Base-by-base conservation (phyloP, 2,113 vertebrate species). In the Rhipidura dahli region DNA sequence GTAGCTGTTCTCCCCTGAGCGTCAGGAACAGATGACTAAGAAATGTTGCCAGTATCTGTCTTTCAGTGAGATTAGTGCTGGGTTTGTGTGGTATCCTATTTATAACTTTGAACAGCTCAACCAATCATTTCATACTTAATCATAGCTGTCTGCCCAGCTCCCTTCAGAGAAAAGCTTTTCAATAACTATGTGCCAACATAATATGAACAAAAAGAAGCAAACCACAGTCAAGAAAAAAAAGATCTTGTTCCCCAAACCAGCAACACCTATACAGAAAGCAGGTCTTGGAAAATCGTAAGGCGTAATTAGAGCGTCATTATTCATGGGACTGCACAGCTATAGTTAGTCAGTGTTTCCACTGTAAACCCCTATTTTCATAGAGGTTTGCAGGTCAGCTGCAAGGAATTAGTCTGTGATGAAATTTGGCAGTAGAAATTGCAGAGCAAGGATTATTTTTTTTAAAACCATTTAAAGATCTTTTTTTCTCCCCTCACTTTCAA, bases 81-180 rank as follows among this genome's bases (percentile, higher is more conserved):
- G 93, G 95, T 95, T 94, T 97, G 91, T 97, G 96, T 94, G 95
- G 94, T 94, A 85, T 92, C 87, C 96, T 97, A 97, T 97, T 97
- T 97, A 96, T 96, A 97, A 89, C 97, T 95, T 91, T 89, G 92
- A 97, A 97, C 95, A 95, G 90, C 87, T 97, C 95, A 94, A 94
- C 96, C 96, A 94, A 92, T 96, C 96, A 96, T 94, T 96, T 90
- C 93, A 85, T 95, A 97, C 96, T 96, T 97, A 97, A 97, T 97
- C 96, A 97, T 94, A 96, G 96, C 90, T 93, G 94, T 96, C 94
- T 96, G 92, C 84, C 86, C 90, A 71, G 79, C 84, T 95, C 94
- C 82, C 80, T 89, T 84, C 87, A 96, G 84, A 95, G 77, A 71
- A 87, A 88, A 68, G 85, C 89, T 90, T 93, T 84, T 68, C 77